phyloP scores from a whole-genome alignment of 2,113 vertebrate genomes.

The Otolemur garnettii region DNA sequence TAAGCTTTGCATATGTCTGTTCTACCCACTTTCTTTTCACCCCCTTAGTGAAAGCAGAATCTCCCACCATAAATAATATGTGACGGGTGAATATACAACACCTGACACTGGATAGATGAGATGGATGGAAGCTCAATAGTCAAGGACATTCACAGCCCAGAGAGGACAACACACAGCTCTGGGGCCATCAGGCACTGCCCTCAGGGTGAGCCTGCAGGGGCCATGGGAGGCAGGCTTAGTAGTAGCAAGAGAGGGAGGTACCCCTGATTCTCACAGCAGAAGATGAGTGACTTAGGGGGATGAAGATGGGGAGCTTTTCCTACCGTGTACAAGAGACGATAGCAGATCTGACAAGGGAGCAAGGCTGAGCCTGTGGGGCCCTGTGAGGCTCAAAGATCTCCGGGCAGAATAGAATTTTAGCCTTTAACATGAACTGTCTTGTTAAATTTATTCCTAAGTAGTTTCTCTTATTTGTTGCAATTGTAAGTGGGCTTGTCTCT shows the following conservation, averaged over 20 bases:
- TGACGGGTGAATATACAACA: neutral
- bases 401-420: neutral
- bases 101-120: neutral
- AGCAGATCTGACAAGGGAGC: neutral
- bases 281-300: neutral
- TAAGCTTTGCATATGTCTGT: neutral
- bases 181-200: neutral
- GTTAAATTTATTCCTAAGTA: neutral
- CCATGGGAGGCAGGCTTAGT: neutral
- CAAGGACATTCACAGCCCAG: neutral
- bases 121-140: too few relatives aligned
- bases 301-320: neutral
- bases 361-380: neutral
- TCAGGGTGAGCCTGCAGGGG: neutral
- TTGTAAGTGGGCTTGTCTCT: neutral
- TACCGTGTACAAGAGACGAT: fast-evolving
- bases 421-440: neutral
- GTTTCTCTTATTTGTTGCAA: neutral
- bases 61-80: neutral
- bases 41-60: neutral
- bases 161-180: fast-evolving
- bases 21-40: neutral
- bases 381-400: neutral
- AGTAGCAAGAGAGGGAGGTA: too few relatives aligned
- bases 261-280: neutral